These are phyloP conservation scores for Fratercula arctica DNA, from an alignment of 2,797 vertebrate genomes.

Conservation along the genomic window DNA sequence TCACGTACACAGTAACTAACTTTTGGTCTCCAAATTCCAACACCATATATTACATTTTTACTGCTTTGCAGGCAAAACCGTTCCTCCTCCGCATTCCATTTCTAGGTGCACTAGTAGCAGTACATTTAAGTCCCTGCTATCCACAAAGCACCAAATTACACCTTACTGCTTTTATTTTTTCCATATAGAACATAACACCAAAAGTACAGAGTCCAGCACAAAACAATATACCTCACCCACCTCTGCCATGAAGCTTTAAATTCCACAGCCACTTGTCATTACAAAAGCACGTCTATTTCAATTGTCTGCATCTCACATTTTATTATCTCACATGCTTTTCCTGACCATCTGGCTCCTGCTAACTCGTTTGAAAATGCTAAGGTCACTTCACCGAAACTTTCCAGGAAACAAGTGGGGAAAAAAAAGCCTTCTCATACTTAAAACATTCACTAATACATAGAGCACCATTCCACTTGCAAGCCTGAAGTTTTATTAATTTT, in stretches of 20 bases:
- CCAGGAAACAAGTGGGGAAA: not conserved
- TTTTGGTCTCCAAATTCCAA: not conserved
- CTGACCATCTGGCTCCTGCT: not conserved
- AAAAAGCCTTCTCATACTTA: not conserved
- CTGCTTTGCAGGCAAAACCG: not conserved
- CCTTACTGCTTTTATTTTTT: not conserved
- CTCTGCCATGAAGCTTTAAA: not conserved
- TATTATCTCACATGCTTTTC: not conserved
- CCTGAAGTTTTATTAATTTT: rapidly evolving
- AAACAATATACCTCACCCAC: not conserved
- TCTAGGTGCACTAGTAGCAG: not conserved
- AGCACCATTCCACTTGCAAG: not conserved
- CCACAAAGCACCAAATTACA: not conserved
- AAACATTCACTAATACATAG: not conserved
- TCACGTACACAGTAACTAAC: not conserved
- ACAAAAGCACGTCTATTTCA: not conserved
- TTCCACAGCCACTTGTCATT: no score
- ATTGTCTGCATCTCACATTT: not conserved
- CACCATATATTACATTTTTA: not conserved
- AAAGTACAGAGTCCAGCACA: not conserved
- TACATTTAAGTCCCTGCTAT: not conserved
- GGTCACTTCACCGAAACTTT: not conserved
- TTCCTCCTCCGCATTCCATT: not conserved
- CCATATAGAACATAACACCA: not conserved
- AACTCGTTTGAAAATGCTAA: not conserved